phyloP scores from a whole-genome alignment of 2,797 vertebrate genomes.

The Liparis tanakae region DNA sequence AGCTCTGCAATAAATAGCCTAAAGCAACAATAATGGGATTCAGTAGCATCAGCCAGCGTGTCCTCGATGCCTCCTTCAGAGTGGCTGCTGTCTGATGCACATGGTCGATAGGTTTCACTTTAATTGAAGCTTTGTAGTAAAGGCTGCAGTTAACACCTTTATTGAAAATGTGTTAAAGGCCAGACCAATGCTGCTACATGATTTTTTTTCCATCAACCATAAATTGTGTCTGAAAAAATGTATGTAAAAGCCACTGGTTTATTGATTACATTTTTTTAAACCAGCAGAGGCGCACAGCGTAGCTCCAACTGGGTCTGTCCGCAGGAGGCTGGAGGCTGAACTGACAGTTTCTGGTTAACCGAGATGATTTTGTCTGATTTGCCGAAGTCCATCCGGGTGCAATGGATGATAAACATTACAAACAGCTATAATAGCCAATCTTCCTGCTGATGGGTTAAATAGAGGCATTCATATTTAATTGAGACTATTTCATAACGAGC shows the following conservation, averaged over 20 bases:
- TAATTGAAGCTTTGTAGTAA: slow-evolving; percentile 12
- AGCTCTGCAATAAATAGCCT: slow-evolving; percentile 55
- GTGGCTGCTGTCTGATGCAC: neutral
- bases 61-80: slow-evolving; percentile 30
- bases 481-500: neutral
- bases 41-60: slow-evolving; percentile 28
- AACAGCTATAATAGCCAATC: neutral
- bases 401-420: neutral
- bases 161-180: slow-evolving; percentile 8
- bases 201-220: neutral
- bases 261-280: neutral
- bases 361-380: neutral
- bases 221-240: neutral
- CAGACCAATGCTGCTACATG: neutral
- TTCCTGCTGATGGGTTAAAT: neutral
- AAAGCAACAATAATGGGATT: slow-evolving; percentile 38
- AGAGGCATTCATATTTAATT: neutral
- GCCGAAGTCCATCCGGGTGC: neutral
- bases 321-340: neutral
- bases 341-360: neutral
- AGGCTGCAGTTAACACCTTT: slow-evolving; percentile 1
- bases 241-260: neutral
- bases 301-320: neutral
- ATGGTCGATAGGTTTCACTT: neutral
- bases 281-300: neutral